Conservation (phyloP, 2,888 invertebrate species). For the Apantesis nais region DNA sequence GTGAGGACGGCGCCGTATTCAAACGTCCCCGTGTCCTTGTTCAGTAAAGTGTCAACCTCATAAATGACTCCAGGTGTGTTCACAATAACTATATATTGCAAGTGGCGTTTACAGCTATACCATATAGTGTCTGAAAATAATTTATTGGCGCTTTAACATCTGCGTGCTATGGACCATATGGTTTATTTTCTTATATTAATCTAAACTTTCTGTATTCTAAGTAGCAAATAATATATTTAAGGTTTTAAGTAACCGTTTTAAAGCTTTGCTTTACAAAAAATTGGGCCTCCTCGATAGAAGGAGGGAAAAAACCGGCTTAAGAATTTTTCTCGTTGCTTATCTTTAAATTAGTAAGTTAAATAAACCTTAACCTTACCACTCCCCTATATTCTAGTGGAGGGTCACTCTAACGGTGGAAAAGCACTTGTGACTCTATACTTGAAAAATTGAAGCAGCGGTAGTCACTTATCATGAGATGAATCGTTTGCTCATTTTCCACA, state of each 20-base stretch:
- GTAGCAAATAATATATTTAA: neutral
- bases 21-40: slow-evolving; percentile 44
- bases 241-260: neutral
- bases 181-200: too few relatives aligned
- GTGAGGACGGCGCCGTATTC: slow-evolving; percentile 45
- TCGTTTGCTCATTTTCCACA: neutral
- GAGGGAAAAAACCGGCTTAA: too few relatives aligned
- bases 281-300: too few relatives aligned
- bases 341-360: neutral
- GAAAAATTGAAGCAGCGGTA: neutral
- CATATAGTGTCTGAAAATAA: slow-evolving; percentile 1
- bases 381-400: neutral
- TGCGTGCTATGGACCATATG: neutral
- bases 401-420: neutral
- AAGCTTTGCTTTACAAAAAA: too few relatives aligned
- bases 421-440: neutral
- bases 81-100: slow-evolving; percentile 16
- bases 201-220: neutral
- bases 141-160: neutral
- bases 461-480: neutral
- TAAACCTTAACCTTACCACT: neutral
- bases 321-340: neutral
- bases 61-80: slow-evolving; percentile 17
- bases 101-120: slow-evolving; percentile 6
- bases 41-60: slow-evolving; percentile 23